Conservation (phyloP, 2,888 invertebrate genomes). For the Rugalucina vietnamica region DNA sequence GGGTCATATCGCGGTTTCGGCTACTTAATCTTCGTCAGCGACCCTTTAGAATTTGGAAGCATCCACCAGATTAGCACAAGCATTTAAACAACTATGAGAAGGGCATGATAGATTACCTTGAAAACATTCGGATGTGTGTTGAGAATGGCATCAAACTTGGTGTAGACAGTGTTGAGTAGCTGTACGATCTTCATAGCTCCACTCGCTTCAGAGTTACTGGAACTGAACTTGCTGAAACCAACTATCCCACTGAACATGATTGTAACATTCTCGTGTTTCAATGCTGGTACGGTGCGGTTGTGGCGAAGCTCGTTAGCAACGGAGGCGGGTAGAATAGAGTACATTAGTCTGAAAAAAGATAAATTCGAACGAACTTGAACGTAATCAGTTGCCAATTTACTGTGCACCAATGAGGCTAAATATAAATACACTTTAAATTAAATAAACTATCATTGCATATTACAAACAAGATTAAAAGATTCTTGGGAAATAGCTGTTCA, state of each 20-base stretch:
- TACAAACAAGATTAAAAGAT: too few relatives aligned
- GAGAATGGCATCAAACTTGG: constrained; percentile 96
- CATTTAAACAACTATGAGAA: too few relatives aligned
- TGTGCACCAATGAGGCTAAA: too few relatives aligned
- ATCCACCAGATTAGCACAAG: too few relatives aligned
- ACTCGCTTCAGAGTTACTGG: constrained; percentile 94
- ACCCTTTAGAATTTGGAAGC: too few relatives aligned
- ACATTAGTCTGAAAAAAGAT: constrained; percentile 89
- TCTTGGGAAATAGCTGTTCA: too few relatives aligned
- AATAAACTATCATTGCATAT: too few relatives aligned
- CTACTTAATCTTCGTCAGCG: too few relatives aligned
- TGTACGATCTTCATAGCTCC: constrained; percentile 98
- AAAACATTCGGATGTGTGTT: constrained; percentile 97
- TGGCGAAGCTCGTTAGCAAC: constrained; percentile 98
- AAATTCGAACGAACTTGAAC: too few relatives aligned
- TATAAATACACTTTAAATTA: too few relatives aligned
- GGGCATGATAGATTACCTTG: constrained; percentile 89
- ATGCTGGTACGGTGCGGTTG: constrained; percentile 94
- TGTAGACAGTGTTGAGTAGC: constrained; percentile 96
- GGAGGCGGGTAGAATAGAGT: constrained; percentile 96
- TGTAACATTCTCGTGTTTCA: constrained; percentile 94
- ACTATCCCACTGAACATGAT: constrained; percentile 97
- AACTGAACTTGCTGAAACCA: constrained; percentile 95
- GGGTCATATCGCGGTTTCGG: too few relatives aligned
- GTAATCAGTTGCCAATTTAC: too few relatives aligned